These are phyloP conservation scores for Eulemur coronatus DNA, from an alignment of 2,797 vertebrate genomes.

Conservation along the genomic window DNA sequence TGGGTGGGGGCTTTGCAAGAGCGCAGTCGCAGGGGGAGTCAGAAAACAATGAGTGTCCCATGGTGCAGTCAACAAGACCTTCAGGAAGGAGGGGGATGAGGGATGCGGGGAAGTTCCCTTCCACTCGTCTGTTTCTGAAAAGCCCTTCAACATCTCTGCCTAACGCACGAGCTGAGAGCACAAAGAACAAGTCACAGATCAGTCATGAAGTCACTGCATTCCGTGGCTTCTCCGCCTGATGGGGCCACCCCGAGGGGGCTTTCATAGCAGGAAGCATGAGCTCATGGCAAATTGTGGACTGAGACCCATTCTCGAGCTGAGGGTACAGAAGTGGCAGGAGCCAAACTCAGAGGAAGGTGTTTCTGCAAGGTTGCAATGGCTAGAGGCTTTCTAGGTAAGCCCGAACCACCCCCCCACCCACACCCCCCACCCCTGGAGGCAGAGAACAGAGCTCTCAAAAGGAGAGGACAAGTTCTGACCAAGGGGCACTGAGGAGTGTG, in stretches of 20 bases:
- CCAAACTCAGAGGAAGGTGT: constrained; percentile 5
- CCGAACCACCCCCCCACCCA: neutral
- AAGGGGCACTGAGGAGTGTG: neutral
- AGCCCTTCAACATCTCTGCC: neutral
- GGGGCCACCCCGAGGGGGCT: constrained; percentile 36
- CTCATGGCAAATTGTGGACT: constrained; percentile 76
- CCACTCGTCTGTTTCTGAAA: constrained; percentile 28
- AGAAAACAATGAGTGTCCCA: neutral
- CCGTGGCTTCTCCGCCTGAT: neutral
- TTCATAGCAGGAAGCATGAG: constrained; percentile 78
- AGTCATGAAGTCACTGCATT: constrained; percentile 69
- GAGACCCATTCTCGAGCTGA: constrained; percentile 74
- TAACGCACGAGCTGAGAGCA: constrained; percentile 22
- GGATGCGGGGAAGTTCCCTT: neutral
- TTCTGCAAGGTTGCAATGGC: constrained; percentile 29
- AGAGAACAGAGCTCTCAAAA: neutral
- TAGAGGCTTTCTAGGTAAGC: neutral
- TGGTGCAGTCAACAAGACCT: neutral
- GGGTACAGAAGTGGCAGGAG: constrained; percentile 30
- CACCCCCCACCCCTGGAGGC: neutral
- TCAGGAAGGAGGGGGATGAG: neutral
- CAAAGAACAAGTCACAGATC: constrained; percentile 60
- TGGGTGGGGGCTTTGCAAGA: neutral
- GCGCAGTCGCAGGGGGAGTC: neutral
- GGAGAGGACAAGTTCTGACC: neutral